Conservation (phyloP, 2,888 invertebrate species). For the Neoscelio sp. region DNA sequence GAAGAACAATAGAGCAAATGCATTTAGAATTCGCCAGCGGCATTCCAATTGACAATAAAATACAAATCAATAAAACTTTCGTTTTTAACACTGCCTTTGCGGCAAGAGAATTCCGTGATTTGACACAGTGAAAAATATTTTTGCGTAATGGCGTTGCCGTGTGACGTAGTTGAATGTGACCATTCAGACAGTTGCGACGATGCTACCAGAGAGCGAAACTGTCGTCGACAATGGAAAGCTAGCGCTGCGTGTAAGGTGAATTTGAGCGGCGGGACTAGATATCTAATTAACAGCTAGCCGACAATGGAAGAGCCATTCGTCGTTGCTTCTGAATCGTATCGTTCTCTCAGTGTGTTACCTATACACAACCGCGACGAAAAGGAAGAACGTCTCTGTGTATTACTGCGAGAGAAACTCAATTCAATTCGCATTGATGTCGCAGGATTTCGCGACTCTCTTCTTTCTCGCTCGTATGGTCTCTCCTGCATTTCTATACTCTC, state of each 20-base stretch:
- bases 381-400: slow-evolving; percentile 63
- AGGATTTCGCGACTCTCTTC: slow-evolving; percentile 66
- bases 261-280: slow-evolving; percentile 81
- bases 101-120: background rate
- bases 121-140: slow-evolving; percentile 39
- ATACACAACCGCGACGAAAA: slow-evolving; percentile 64
- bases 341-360: slow-evolving; percentile 62
- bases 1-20: too few species aligned
- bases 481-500: slow-evolving; percentile 49
- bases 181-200: slow-evolving; percentile 58
- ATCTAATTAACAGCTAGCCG: slow-evolving; percentile 81
- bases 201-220: slow-evolving; percentile 47
- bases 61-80: too few species aligned
- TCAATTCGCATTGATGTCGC: slow-evolving; percentile 62
- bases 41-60: background rate
- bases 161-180: slow-evolving; percentile 57
- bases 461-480: slow-evolving; percentile 60
- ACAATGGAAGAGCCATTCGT: slow-evolving; percentile 81
- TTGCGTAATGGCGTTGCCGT: slow-evolving; percentile 27
- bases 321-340: slow-evolving; percentile 80
- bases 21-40: too few species aligned
- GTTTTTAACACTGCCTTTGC: background rate
- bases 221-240: slow-evolving; percentile 60
- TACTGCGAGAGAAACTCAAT: slow-evolving; percentile 61
- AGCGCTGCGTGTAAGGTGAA: slow-evolving; percentile 78